A percentile compares a stretch with the other conserved stretches of the same genome.
phyloP scores from a whole-genome alignment of 2,797 vertebrate genomes.

The Nannoperca australis region DNA sequence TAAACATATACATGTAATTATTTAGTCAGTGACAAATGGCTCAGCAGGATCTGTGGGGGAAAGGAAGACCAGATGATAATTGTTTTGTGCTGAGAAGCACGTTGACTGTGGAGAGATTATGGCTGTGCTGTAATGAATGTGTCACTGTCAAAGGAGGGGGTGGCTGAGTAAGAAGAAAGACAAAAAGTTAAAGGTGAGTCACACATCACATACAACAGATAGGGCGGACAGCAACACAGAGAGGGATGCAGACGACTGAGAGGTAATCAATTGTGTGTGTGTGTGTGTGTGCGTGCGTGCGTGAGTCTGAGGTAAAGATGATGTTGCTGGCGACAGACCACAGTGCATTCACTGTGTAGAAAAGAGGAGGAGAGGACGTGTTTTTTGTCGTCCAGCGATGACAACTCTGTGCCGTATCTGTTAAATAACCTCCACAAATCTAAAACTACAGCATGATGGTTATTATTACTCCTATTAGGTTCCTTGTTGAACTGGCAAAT shows the following conservation, averaged over 20 bases:
- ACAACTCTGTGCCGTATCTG: too few species aligned
- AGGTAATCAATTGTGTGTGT: conserved; percentile 32
- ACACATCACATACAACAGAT: conserved; percentile 18
- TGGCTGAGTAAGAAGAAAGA: conserved; percentile 13
- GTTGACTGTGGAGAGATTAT: conserved; percentile 12
- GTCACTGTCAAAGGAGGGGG: conserved; percentile 13
- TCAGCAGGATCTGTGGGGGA: conserved; percentile 11
- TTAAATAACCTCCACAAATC: conserved; percentile 2
- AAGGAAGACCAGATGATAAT: conserved; percentile 2
- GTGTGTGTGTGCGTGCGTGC: conserved; percentile 22
- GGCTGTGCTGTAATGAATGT: conserved; percentile 19
- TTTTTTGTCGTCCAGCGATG: too few species aligned
- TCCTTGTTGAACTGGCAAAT: too few species aligned
- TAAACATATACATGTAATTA: neutral
- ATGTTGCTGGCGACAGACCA: neutral
- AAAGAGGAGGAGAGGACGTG: neutral
- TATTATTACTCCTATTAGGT: conserved; percentile 8
- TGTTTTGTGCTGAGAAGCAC: conserved; percentile 24
- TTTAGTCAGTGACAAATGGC: conserved; percentile 22
- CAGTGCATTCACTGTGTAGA: neutral
- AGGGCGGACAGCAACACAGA: conserved; percentile 4
- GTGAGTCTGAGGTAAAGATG: conserved; percentile 21
- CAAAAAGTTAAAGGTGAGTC: conserved; percentile 51
- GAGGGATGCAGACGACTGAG: neutral
- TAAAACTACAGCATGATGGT: neutral